Base-by-base conservation (phyloP, 2,797 vertebrate genomes). In the Brotula barbata region DNA sequence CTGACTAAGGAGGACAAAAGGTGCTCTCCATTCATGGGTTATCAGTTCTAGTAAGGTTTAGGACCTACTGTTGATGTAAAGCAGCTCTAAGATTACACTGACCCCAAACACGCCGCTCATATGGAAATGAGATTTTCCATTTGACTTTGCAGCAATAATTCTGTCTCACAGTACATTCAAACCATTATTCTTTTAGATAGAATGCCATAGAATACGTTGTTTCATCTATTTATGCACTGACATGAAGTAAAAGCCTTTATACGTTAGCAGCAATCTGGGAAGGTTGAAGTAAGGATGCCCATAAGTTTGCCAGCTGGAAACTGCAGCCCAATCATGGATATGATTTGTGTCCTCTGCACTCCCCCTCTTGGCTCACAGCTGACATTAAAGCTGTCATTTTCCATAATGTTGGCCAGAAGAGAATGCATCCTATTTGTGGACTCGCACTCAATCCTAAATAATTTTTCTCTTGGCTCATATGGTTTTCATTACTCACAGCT, bases 241-340 rank as follows among this genome's bases (percentile, higher is more conserved):
- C 17, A 11, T 33, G 21, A 37, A 40, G 36, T 4, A 23, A 25
- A n/a, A n/a, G n/a, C n/a, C n/a, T n/a, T n/a, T n/a, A n/a, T n/a
- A n/a, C n/a, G n/a, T n/a, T n/a, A 16, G 40, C 12, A 33, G 40
- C 20, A 28, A 28, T 28, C 25, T 4, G 25, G 7, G 3, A 4
- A 3, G 3, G 25, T 28, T 28, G 25, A 28, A 28, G 11, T 7
- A 17, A 57, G 45, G 48, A 10, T 17, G 33, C 7, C 25, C 10
- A 16, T 37, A 57, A 62, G 34, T 23, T 51, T 42, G 36, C 46
- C 55, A 73, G 50, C 63, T 54, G 33, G 65, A 36, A 67, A 34
- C 41, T 16, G 22, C 3, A 45, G 8, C 36, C 42, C 64, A 17
- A 70, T 59, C 46, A 56, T 50, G 3, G 54, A 34, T 13, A 25